Percentiles rank a stretch among this genome's conserved stretches.
phyloP scores from a whole-genome alignment of 2,113 vertebrate species.

The Bubalus kerabau region DNA sequence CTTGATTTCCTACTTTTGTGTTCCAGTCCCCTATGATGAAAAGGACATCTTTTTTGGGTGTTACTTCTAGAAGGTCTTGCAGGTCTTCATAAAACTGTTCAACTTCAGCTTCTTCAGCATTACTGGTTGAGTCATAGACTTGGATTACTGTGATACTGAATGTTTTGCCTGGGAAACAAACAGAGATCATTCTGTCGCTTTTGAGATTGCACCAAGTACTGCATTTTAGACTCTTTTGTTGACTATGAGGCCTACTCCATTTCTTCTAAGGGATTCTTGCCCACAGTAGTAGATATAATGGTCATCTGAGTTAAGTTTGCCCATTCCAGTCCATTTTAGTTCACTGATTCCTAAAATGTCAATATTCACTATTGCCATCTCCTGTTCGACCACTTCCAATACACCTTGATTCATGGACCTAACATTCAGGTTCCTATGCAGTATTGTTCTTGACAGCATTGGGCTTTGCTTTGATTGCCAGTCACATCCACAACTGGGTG shows the following conservation, averaged over 20 bases:
- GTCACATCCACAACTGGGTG: not conserved
- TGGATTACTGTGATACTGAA: not conserved
- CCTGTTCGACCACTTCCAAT: not conserved
- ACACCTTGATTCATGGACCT: not conserved
- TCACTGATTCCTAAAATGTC: not conserved
- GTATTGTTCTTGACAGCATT: not conserved
- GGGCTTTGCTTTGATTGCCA: not conserved
- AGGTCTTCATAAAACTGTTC: not conserved
- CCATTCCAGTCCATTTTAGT: not conserved
- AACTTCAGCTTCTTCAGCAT: not conserved
- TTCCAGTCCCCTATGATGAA: not conserved
- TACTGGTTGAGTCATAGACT: not conserved
- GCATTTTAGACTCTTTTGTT: not conserved
- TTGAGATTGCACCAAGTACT: not conserved
- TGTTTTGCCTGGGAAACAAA: not conserved
- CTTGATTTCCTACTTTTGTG: not conserved
- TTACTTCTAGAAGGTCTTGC: not conserved
- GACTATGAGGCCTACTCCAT: not conserved
- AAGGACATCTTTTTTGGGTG: not conserved
- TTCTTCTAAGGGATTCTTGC: not conserved
- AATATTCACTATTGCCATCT: not conserved
- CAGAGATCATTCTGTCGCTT: not conserved
- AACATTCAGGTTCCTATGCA: not conserved
- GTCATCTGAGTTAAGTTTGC: not conserved
- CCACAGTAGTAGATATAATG: not conserved